Conservation (phyloP, 2,888 invertebrate species). For the Synergus japonicus region DNA sequence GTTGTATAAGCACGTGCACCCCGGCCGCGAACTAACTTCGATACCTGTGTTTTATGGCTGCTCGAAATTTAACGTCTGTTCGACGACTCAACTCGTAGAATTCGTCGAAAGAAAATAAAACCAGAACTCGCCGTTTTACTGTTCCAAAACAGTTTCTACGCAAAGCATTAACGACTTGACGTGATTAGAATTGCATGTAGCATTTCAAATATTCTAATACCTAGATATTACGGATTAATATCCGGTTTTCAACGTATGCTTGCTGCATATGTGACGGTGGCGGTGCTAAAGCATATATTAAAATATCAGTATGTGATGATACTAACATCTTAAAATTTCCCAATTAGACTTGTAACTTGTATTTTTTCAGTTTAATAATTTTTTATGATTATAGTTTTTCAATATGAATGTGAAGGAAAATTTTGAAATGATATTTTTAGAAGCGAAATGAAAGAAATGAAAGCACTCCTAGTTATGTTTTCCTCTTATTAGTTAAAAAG, state of each 20-base stretch:
- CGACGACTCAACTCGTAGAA: background rate
- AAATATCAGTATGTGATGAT: too few relatives aligned
- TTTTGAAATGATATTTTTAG: too few relatives aligned
- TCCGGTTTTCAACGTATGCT: too few relatives aligned
- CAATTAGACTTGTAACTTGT: too few relatives aligned
- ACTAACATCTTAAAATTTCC: too few relatives aligned
- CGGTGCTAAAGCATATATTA: too few relatives aligned
- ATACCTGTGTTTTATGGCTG: slow-evolving; percentile 33
- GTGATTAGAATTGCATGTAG: background rate
- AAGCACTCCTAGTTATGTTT: background rate
- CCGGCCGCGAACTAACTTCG: background rate
- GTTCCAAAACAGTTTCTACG: background rate
- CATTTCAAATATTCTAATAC: too few relatives aligned
- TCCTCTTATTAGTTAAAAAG: background rate
- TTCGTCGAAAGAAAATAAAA: slow-evolving; percentile 14
- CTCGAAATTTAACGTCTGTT: slow-evolving; percentile 12
- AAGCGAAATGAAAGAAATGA: background rate
- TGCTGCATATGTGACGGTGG: too few relatives aligned
- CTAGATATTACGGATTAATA: too few relatives aligned
- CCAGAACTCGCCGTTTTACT: background rate
- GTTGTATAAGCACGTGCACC: slow-evolving; percentile 29
- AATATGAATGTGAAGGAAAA: too few relatives aligned
- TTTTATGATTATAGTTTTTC: too few relatives aligned
- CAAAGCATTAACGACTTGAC: background rate
- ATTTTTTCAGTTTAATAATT: too few relatives aligned